phyloP scores from a whole-genome alignment of 1,140 invertebrate species.

The Zaprionus taronus region DNA sequence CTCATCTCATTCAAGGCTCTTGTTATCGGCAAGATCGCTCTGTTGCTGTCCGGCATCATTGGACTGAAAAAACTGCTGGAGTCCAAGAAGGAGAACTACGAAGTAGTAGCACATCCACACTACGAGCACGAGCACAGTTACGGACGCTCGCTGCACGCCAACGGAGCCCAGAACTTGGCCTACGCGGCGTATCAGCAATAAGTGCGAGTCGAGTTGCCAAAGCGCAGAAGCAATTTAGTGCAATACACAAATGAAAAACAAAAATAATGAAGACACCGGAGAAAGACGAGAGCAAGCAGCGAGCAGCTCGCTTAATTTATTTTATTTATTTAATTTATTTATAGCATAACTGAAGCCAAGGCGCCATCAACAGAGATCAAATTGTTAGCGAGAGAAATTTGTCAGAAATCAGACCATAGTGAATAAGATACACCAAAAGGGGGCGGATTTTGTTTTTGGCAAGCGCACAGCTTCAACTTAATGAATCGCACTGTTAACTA shows the following conservation, averaged over 20 bases:
- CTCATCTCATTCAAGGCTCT: constrained; percentile 93
- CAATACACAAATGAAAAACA: constrained; percentile 64
- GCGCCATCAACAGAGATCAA: constrained; percentile 55
- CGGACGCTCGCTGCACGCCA: constrained; percentile 85
- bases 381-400: constrained; percentile 25
- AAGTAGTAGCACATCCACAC: constrained; percentile 89
- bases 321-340: constrained; percentile 83
- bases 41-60: constrained; percentile 90
- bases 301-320: constrained; percentile 68
- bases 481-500: constrained; percentile 39
- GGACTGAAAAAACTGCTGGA: constrained; percentile 91
- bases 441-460: constrained; percentile 26
- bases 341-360: constrained; percentile 71
- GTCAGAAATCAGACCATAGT: constrained; percentile 43
- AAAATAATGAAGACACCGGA: constrained; percentile 7
- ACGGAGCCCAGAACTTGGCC: constrained; percentile 87
- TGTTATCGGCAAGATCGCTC: constrained; percentile 91
- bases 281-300: constrained; percentile 3
- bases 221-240: constrained; percentile 65
- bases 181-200: constrained; percentile 86
- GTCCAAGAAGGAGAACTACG: constrained; percentile 89
- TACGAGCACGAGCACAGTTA: constrained; percentile 87
- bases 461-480: constrained; percentile 33
- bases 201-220: constrained; percentile 43
- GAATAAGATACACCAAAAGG: constrained; percentile 45